phyloP scores from a whole-genome alignment of 2,888 invertebrate genomes.

The Tiliacea citrago region DNA sequence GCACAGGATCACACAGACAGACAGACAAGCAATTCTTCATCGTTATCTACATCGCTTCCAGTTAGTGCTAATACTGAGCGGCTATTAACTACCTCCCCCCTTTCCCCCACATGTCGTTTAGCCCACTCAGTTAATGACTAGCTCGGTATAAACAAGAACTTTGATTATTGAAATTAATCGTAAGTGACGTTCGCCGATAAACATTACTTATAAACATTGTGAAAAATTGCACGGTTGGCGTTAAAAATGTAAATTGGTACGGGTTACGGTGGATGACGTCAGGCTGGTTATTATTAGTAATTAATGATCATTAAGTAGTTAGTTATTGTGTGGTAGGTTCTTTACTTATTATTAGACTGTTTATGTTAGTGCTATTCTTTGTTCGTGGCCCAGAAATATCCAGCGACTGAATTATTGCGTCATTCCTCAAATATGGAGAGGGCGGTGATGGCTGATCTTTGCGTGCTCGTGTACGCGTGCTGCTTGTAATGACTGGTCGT shows the following conservation, averaged over 20 bases:
- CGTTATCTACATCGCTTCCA: conserved; percentile 72
- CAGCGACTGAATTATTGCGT: no score
- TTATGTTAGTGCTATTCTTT: neutral
- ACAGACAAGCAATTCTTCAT: conserved; percentile 65
- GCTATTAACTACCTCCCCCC: conserved; percentile 56
- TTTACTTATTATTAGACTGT: conserved; percentile 9
- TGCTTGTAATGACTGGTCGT: no score
- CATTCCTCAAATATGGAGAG: no score
- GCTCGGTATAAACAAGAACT: conserved; percentile 42
- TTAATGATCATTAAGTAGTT: conserved; percentile 27
- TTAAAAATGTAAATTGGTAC: conserved; percentile 51
- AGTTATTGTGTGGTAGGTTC: neutral
- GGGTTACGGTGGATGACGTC: conserved; percentile 38
- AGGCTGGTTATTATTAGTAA: conserved; percentile 26
- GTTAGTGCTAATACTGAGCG: conserved; percentile 66
- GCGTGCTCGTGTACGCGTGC: no score
- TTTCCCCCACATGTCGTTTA: conserved; percentile 30
- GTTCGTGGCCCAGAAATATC: neutral
- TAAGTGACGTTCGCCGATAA: conserved; percentile 31
- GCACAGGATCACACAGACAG: conserved; percentile 34
- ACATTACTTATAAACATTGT: conserved; percentile 36
- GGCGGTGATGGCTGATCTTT: no score
- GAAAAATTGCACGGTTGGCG: conserved; percentile 48
- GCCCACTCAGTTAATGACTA: conserved; percentile 36
- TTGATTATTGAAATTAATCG: conserved; percentile 62